Percentiles rank a stretch among this genome's conserved stretches.
Evolutionary conservation across 2,888 invertebrate genomes (phyloP).

Genomic region (Plebejus melissa): DNA sequence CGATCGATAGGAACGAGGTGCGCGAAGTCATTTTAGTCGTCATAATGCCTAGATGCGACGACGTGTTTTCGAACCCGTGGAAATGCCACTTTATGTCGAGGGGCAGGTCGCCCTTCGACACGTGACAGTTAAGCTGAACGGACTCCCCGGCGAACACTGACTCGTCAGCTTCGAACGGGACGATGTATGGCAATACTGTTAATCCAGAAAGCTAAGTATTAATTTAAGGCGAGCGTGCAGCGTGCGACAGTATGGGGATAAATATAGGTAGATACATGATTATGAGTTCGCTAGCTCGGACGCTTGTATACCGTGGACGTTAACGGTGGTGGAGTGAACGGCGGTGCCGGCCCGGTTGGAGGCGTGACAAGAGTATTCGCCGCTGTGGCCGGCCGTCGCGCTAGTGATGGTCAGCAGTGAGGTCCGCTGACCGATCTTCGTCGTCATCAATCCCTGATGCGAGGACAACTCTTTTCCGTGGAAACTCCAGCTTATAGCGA

Average conservation of each 20-base stretch:
- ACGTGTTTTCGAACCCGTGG: slow-evolving; percentile 80
- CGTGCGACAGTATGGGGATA: slow-evolving; percentile 59
- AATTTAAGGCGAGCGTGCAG: slow-evolving; percentile 71
- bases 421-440: slow-evolving; percentile 81
- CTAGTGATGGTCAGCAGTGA: slow-evolving; percentile 82
- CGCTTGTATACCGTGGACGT: slow-evolving; percentile 82
- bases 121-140: slow-evolving; percentile 83
- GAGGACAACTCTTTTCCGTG: slow-evolving; percentile 79
- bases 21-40: slow-evolving; percentile 82
- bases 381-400: slow-evolving; percentile 82
- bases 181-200: slow-evolving; percentile 83
- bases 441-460: slow-evolving; percentile 77
- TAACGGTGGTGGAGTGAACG: slow-evolving; percentile 80
- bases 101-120: slow-evolving; percentile 86
- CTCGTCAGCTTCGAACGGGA: slow-evolving; percentile 82
- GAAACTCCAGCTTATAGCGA: slow-evolving; percentile 87
- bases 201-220: slow-evolving; percentile 68
- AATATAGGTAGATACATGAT: neutral
- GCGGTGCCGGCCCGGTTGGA: slow-evolving; percentile 82
- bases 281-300: slow-evolving; percentile 34
- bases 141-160: slow-evolving; percentile 84
- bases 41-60: slow-evolving; percentile 80
- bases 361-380: slow-evolving; percentile 85
- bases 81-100: slow-evolving; percentile 87
- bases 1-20: slow-evolving; percentile 85